A percentile compares a stretch with the other conserved stretches of the same genome.
Conservation (phyloP, 2,888 invertebrate genomes). For the Drosophila infuscata region DNA sequence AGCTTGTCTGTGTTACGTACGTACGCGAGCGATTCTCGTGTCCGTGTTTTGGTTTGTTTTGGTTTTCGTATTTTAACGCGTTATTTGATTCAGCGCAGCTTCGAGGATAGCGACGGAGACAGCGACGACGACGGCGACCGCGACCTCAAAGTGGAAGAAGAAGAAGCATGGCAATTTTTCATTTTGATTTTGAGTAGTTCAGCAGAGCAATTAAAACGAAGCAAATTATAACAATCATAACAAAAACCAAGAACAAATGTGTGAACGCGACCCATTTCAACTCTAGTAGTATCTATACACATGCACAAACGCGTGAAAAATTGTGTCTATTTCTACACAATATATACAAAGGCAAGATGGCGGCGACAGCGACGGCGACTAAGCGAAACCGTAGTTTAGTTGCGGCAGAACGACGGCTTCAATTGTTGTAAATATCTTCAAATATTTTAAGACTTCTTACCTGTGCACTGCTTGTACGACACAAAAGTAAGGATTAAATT, state of each 20-base stretch:
- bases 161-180: constrained; percentile 59
- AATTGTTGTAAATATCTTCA: constrained; percentile 22
- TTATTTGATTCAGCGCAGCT: constrained; percentile 42
- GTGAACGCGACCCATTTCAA: constrained; percentile 50
- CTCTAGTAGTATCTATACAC: constrained; percentile 30
- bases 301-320: constrained; percentile 39
- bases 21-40: constrained; percentile 50
- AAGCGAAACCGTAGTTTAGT: constrained; percentile 38
- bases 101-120: constrained; percentile 29
- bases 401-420: constrained; percentile 47
- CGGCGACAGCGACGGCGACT: constrained; percentile 63
- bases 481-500: constrained; percentile 25
- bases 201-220: constrained; percentile 38
- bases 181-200: constrained; percentile 40
- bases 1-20: constrained; percentile 42
- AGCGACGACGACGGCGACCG: constrained; percentile 56
- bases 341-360: constrained; percentile 68
- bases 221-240: constrained; percentile 34
- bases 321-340: constrained; percentile 36
- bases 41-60: constrained; percentile 10
- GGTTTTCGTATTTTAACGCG: constrained; percentile 33
- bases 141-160: constrained; percentile 66
- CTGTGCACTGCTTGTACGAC: constrained; percentile 46
- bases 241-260: constrained; percentile 1
- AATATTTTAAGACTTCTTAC: constrained; percentile 59